A percentile compares a stretch with the other conserved stretches of the same genome.
phyloP scores from a whole-genome alignment of 1,140 invertebrate species.

The Trinorchestia longiramus region DNA sequence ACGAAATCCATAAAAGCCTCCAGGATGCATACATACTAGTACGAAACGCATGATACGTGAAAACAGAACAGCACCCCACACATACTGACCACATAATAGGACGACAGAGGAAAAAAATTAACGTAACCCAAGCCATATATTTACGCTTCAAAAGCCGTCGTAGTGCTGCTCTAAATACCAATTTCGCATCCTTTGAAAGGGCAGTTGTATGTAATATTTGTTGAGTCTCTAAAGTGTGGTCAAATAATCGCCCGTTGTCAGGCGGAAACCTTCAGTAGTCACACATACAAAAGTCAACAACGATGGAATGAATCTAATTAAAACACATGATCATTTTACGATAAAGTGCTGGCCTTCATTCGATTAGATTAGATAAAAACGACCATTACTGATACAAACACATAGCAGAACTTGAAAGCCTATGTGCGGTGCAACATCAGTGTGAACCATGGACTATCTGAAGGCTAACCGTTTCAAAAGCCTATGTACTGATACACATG shows the following conservation, averaged over 20 bases:
- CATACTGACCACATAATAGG: background rate
- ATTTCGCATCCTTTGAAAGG: background rate
- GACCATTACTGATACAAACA: background rate
- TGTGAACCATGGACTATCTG: background rate
- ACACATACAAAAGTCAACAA: too few species aligned
- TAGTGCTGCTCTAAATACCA: background rate
- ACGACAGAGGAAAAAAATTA: background rate
- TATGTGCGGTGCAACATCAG: background rate
- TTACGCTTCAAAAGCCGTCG: background rate
- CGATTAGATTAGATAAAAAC: background rate
- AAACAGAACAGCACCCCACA: background rate
- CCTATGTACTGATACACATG: background rate
- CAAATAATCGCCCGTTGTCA: background rate
- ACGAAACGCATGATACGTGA: too few species aligned
- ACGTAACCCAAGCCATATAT: background rate
- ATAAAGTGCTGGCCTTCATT: background rate
- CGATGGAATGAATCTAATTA: too few species aligned
- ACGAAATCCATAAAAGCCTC: background rate
- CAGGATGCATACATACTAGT: background rate
- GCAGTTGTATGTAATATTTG: background rate
- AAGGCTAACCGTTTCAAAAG: background rate
- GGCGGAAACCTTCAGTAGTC: background rate
- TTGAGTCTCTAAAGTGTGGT: background rate
- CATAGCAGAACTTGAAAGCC: background rate
- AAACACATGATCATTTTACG: too few species aligned